Conservation (phyloP, 2,888 invertebrate genomes). For the Chrysolina haemoptera region DNA sequence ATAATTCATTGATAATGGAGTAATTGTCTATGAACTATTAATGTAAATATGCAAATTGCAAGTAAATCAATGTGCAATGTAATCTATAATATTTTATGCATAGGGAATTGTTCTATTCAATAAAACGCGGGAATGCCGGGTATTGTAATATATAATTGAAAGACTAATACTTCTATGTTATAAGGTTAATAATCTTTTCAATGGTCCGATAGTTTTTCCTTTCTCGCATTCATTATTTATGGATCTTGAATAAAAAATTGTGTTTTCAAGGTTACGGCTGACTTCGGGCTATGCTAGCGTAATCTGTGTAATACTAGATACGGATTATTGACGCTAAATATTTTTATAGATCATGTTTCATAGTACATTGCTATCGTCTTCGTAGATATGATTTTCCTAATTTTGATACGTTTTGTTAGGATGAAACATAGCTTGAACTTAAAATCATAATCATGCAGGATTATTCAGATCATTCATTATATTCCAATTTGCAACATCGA, state of each 20-base stretch:
- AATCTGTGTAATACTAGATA: constrained; percentile 10
- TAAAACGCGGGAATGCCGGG: constrained; percentile 9
- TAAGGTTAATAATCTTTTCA: constrained; percentile 31
- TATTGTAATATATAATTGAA: constrained; percentile 32
- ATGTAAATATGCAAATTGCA: constrained; percentile 37
- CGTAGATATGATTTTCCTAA: background rate
- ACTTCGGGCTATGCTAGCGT: constrained; percentile 19
- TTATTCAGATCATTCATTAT: background rate
- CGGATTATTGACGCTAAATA: background rate
- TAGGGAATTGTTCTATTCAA: constrained; percentile 19
- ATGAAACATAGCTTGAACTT: no score
- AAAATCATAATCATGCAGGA: background rate
- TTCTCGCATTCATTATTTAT: constrained; percentile 21
- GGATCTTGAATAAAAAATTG: constrained; percentile 20
- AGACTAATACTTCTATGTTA: constrained; percentile 15
- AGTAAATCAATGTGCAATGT: constrained; percentile 29
- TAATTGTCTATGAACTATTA: constrained; percentile 28
- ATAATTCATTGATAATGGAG: constrained; percentile 23
- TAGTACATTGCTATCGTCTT: background rate
- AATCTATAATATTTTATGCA: constrained; percentile 31
- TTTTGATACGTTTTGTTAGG: no score
- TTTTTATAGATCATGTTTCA: constrained; percentile 1
- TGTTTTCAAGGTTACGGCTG: constrained; percentile 23
- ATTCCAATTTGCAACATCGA: constrained; percentile 5
- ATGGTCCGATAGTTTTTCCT: constrained; percentile 26